phyloP scores from a whole-genome alignment of 2,888 invertebrate genomes.

The Morpho helenor region DNA sequence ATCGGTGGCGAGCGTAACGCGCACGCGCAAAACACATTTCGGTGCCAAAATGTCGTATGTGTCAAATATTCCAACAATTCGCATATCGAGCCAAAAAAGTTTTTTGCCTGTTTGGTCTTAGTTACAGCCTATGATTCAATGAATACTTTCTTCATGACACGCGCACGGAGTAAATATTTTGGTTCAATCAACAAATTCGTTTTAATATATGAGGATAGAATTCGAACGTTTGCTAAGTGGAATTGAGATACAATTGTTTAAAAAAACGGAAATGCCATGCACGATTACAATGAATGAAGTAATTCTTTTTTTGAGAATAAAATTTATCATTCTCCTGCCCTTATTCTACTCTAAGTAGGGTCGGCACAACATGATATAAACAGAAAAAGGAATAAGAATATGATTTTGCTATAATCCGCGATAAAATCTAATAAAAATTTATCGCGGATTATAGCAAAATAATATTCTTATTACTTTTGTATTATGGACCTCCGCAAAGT shows the following conservation, averaged over 20 bases:
- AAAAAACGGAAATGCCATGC: constrained; percentile 13
- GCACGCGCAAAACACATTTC: constrained; percentile 58
- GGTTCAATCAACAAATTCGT: constrained; percentile 8
- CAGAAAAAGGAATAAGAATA: too few species aligned
- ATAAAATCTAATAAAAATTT: too few species aligned
- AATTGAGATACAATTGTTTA: constrained; percentile 5
- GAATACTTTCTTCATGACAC: constrained; percentile 59
- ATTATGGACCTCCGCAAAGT: too few species aligned
- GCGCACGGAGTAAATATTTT: constrained; percentile 32
- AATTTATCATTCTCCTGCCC: too few species aligned
- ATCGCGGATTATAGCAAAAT: too few species aligned
- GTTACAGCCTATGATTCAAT: constrained; percentile 57
- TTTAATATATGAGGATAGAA: constrained; percentile 2
- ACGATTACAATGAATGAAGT: background rate
- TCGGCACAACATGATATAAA: too few species aligned
- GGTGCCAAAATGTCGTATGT: constrained; percentile 47
- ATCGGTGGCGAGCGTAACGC: constrained; percentile 52
- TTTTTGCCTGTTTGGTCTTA: constrained; percentile 40
- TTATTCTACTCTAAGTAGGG: too few species aligned
- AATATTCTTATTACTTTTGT: too few species aligned
- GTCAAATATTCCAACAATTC: constrained; percentile 60
- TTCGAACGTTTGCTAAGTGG: constrained; percentile 13
- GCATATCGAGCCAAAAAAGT: constrained; percentile 55
- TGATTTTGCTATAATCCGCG: too few species aligned
- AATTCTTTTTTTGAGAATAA: too few species aligned